Evolutionary conservation across 1,140 invertebrate genomes (phyloP).

Genomic region (Drosophila trapezifrons): DNA sequence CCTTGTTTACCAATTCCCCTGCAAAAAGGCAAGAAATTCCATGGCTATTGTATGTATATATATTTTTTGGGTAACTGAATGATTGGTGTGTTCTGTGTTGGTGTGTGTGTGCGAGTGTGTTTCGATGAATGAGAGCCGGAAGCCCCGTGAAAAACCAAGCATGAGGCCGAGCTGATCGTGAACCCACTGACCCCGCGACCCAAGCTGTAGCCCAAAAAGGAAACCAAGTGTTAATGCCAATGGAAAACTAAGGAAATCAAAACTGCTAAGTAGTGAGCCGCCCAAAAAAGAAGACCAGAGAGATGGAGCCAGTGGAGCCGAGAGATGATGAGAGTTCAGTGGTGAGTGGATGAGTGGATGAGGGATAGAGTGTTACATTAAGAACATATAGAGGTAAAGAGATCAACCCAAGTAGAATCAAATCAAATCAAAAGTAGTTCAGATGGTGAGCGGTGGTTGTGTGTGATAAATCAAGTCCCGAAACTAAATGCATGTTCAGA

Average conservation of each 20-base stretch:
- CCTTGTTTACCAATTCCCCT: conserved; percentile 99
- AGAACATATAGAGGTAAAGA: conserved; percentile 58
- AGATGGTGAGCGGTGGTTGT: conserved; percentile 28
- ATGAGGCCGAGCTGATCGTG: conserved; percentile 22
- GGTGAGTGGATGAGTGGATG: conserved; percentile 6
- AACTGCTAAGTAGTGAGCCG: conserved; percentile 26
- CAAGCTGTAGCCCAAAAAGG: conserved; percentile 21
- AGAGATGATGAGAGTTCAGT: not conserved
- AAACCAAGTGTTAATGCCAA: conserved; percentile 40
- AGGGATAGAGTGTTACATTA: conserved; percentile 48
- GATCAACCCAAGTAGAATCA: conserved; percentile 37
- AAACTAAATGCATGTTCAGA: conserved; percentile 63
- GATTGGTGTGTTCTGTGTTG: conserved; percentile 35
- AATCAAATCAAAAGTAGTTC: conserved; percentile 45
- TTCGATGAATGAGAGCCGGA: conserved; percentile 43
- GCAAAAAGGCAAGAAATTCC: conserved; percentile 88
- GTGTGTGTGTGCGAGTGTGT: conserved; percentile 34
- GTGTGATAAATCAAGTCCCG: conserved; percentile 60
- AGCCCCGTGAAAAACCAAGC: conserved; percentile 52
- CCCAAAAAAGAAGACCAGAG: conserved; percentile 21
- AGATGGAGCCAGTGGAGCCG: conserved; percentile 26
- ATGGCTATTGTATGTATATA: conserved; percentile 83
- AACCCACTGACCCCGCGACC: conserved; percentile 24
- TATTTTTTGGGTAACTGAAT: conserved; percentile 69
- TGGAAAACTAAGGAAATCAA: conserved; percentile 29